phyloP scores from a whole-genome alignment of 2,113 vertebrate species.

The Holacanthus passer region DNA sequence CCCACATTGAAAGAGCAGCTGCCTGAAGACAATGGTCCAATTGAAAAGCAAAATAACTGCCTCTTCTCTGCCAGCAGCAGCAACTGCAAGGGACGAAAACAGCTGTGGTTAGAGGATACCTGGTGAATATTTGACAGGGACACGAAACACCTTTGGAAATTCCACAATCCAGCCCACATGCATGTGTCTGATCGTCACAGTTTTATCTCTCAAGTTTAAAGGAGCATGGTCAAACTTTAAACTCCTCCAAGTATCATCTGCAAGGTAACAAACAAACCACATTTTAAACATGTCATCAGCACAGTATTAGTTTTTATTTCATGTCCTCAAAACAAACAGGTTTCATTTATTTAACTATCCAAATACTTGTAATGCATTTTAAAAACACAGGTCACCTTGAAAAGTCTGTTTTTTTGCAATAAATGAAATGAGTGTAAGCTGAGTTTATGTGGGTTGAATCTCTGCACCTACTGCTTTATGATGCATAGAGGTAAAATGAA shows the following conservation, averaged over 20 bases:
- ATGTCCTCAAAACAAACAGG: background rate
- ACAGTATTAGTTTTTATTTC: too few relatives aligned
- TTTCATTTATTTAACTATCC: background rate
- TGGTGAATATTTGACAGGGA: background rate
- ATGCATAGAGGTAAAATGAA: background rate
- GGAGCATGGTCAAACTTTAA: conserved; percentile 20
- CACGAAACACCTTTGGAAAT: background rate
- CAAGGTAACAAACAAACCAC: background rate
- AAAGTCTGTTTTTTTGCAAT: background rate
- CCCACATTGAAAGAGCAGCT: conserved; percentile 80
- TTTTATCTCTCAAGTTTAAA: background rate
- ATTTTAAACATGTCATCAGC: background rate
- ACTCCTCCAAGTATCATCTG: background rate
- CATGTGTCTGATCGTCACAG: background rate
- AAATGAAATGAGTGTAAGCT: background rate
- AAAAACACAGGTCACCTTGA: background rate
- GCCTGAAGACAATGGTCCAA: conserved; percentile 58
- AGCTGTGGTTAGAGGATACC: conserved; percentile 47
- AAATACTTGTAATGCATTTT: background rate
- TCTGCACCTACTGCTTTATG: background rate
- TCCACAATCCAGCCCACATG: background rate
- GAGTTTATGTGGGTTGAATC: background rate
- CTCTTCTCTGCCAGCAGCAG: conserved; percentile 58
- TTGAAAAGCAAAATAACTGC: conserved; percentile 25
- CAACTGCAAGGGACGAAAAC: conserved; percentile 50